Conservation (phyloP, 2,113 vertebrate species). For the Hippocampus barbouri region DNA sequence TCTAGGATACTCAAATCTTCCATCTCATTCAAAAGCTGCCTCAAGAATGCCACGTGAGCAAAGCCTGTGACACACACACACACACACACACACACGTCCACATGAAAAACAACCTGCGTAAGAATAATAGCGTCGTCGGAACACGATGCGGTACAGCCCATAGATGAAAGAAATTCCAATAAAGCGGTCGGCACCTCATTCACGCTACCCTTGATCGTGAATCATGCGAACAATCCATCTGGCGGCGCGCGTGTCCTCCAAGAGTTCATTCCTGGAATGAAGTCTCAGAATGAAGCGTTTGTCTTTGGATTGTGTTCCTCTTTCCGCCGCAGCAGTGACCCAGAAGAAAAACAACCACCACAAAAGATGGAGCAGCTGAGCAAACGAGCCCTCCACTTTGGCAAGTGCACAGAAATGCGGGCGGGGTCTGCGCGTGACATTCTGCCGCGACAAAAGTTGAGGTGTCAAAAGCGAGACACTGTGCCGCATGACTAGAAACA, state of each 20-base stretch:
- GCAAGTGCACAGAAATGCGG: slow-evolving; percentile 35
- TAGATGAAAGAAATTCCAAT: not conserved
- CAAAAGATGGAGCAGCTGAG: slow-evolving; percentile 48
- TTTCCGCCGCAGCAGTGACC: slow-evolving; percentile 21
- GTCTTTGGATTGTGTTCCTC: slow-evolving; percentile 19
- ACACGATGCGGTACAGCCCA: not conserved
- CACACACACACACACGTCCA: too few relatives aligned
- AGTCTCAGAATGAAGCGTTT: not conserved
- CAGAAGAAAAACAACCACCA: slow-evolving; percentile 17
- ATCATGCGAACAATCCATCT: not conserved
- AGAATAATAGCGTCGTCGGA: not conserved
- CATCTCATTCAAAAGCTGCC: not conserved
- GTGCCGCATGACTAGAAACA: too few relatives aligned
- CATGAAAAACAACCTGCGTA: not conserved
- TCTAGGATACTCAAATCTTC: not conserved
- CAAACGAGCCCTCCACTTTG: slow-evolving; percentile 47
- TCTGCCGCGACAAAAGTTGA: too few relatives aligned
- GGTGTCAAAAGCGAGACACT: too few relatives aligned
- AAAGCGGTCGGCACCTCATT: not conserved
- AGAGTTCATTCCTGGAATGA: not conserved
- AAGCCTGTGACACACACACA: too few relatives aligned
- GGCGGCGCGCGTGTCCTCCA: not conserved
- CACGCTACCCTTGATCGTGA: not conserved
- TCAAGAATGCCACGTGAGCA: not conserved
- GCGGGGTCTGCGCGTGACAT: too few relatives aligned